A percentile compares a stretch with the other conserved stretches of the same genome.
Conservation (phyloP, 2,113 vertebrate species). For the Percina caprodes region DNA sequence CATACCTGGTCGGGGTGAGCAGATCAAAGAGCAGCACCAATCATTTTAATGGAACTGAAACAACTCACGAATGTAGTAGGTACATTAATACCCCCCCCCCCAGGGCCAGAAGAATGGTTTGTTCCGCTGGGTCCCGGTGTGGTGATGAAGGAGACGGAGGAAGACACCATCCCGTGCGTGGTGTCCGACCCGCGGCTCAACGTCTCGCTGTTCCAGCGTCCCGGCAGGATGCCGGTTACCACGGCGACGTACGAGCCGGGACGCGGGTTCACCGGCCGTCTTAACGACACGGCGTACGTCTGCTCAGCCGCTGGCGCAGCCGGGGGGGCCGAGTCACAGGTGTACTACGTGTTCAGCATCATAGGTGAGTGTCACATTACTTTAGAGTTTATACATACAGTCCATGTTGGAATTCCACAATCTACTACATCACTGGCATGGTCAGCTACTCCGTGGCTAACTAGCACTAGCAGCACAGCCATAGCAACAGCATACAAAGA, state of each 20-base stretch:
- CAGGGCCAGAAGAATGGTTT: constrained; percentile 90
- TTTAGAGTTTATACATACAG: too few species aligned
- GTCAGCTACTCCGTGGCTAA: too few species aligned
- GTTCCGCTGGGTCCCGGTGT: constrained; percentile 80
- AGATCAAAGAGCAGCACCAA: too few species aligned
- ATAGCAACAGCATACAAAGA: too few species aligned
- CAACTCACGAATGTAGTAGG: too few species aligned
- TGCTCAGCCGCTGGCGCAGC: constrained; percentile 85
- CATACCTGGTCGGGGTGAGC: constrained; percentile 85
- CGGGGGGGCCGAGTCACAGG: constrained; percentile 83
- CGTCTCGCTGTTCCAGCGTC: constrained; percentile 88
- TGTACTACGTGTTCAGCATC: constrained; percentile 90
- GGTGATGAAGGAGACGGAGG: constrained; percentile 86
- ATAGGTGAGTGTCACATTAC: constrained; percentile 80
- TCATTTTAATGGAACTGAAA: too few species aligned
- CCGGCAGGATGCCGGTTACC: constrained; percentile 70
- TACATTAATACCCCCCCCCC: too few species aligned
- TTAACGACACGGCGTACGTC: constrained; percentile 90
- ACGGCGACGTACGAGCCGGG: constrained; percentile 81
- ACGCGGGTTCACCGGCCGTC: constrained; percentile 88
- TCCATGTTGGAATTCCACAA: too few species aligned
- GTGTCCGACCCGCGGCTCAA: constrained; percentile 89
- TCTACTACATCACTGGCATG: too few species aligned
- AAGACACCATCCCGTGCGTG: constrained; percentile 89
- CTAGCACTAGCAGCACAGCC: too few species aligned